phyloP scores from a whole-genome alignment of 2,888 invertebrate genomes.

The Pachydiplax longipennis region DNA sequence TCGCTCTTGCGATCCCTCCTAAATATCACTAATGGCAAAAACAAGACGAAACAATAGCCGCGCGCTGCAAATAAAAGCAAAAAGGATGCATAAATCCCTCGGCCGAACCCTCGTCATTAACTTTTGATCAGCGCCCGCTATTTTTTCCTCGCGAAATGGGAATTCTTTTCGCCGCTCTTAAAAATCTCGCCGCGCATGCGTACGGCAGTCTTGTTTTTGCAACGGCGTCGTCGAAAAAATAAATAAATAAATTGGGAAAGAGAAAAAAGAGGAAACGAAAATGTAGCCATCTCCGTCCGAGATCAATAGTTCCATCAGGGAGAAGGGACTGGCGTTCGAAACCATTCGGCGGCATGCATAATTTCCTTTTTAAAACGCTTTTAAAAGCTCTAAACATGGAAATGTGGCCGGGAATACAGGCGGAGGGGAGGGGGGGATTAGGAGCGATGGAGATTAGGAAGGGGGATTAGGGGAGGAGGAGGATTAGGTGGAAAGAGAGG shows the following conservation, averaged over 20 bases:
- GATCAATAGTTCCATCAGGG: not conserved
- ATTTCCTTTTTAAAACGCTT: slow-evolving; percentile 43
- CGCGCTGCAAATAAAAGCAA: not conserved
- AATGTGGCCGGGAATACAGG: not conserved
- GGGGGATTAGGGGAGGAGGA: not conserved
- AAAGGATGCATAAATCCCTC: not conserved
- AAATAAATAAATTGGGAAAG: not conserved
- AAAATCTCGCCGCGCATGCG: slow-evolving; percentile 33
- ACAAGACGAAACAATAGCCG: not conserved
- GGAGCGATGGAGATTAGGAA: not conserved
- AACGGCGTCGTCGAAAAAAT: not conserved
- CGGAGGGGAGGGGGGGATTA: not conserved
- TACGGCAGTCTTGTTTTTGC: slow-evolving; percentile 21
- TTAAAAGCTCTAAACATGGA: slow-evolving; percentile 6
- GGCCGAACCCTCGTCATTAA: not conserved
- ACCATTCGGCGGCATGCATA: slow-evolving; percentile 39
- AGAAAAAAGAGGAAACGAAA: not conserved
- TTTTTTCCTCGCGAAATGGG: not conserved
- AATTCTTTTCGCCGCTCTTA: slow-evolving; percentile 15
- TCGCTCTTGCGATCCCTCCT: not conserved
- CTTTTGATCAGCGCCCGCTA: not conserved
- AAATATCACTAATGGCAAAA: not conserved
- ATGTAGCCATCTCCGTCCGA: not conserved
- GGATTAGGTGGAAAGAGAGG: not conserved
- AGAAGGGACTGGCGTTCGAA: slow-evolving; percentile 10